Evolutionary conservation across 2,888 invertebrate species (phyloP).

Genomic region (Drosophila bunnanda): DNA sequence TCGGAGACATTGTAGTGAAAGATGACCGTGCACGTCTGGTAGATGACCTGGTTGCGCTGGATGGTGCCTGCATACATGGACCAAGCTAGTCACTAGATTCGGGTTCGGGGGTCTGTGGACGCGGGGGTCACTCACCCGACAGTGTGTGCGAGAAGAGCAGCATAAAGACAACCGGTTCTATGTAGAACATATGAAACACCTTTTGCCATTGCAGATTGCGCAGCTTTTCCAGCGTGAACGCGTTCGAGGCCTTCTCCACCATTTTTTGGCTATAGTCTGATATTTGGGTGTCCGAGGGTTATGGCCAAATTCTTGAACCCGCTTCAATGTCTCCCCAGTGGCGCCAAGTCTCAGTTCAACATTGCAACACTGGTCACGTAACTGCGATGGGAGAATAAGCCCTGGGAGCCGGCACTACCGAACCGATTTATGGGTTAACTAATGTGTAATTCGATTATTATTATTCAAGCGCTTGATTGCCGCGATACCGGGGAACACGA

Average conservation of each 20-base stretch:
- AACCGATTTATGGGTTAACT: conserved; percentile 26
- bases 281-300: not conserved
- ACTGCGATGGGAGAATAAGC: conserved; percentile 5
- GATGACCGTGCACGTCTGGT: conserved; percentile 88
- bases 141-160: conserved; percentile 80
- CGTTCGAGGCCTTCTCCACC: conserved; percentile 66
- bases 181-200: conserved; percentile 79
- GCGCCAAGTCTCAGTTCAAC: conserved; percentile 2
- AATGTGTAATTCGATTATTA: conserved; percentile 28
- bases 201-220: conserved; percentile 70
- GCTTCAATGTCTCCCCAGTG: conserved; percentile 1
- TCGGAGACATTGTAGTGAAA: conserved; percentile 86
- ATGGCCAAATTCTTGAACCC: conserved; percentile 17
- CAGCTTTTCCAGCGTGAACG: conserved; percentile 60
- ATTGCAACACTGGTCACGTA: conserved; percentile 43
- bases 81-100: not conserved
- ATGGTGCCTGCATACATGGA: conserved; percentile 81
- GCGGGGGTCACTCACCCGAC: conserved; percentile 70
- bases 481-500: conserved; percentile 38
- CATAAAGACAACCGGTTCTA: conserved; percentile 82
- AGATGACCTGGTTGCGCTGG: conserved; percentile 89
- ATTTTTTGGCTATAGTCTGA: conserved; percentile 48
- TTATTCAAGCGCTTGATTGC: conserved; percentile 39
- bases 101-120: not conserved
- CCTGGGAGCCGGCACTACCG: conserved; percentile 19